Base-by-base conservation (phyloP, 2,113 vertebrate genomes). In the Zosterops lateralis region DNA sequence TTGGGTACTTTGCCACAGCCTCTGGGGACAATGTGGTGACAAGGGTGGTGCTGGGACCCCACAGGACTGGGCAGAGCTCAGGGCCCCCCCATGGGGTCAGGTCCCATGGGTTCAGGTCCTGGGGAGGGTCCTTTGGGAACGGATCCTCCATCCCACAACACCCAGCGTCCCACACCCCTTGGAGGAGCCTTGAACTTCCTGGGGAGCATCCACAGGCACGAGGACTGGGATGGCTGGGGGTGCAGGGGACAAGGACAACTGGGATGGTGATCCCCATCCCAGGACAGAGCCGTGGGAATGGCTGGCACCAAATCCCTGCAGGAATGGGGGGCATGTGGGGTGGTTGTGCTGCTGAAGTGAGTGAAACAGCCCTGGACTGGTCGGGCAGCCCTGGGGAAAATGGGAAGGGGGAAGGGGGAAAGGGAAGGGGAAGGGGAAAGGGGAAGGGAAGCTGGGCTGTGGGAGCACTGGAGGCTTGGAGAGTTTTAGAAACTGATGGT, bases 101-200 rank as follows among this genome's bases (percentile, higher is more conserved):
- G 19, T 60, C 32, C 7, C 0, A 0, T 0, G 7, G 72, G 26
- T 53, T 45, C 32, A 20, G 58, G 7, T 34, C 32, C 53, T 58
- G 13, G 31, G 34, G 32, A 10, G 31, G 38, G 32, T 72, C 38
- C 67, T 38, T 73, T 8, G 14, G 58, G 68, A 36, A 45, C 0
- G 0, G 26, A n/a, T n/a, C 22, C 44, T 32, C 34, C 73, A 38
- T 15, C 73, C 45, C 45, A 40, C 57, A 28, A 5, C 2, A 0
- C 14, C 3, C 36, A 3, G 9, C 4, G 0, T 44, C 34, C 45
- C 15, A 2, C 34, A 3, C 0, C 2, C 14, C 62, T 12, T 0
- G 36, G 0, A 50, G 73, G 45, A 74, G 9, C 60, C 29, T 48
- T 54, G 50, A 19, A 26, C 8, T 25, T n/a, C 18, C 24, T 5